Base-by-base conservation (phyloP, 2,113 vertebrate genomes). In the Takifugu bimaculatus region DNA sequence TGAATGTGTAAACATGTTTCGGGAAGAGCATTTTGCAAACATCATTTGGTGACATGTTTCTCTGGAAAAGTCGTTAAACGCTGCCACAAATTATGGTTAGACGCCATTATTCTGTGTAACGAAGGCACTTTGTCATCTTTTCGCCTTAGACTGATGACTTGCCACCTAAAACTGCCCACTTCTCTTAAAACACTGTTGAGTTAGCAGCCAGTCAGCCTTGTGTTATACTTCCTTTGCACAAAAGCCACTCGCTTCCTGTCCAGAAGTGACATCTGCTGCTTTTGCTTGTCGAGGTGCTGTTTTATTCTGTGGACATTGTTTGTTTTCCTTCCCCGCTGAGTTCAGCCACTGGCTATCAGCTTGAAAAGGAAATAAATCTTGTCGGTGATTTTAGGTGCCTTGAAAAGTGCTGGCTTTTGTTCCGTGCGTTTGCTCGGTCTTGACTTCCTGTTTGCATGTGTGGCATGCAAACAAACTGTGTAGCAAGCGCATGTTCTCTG, bases 231-330 rank as follows among this genome's bases (percentile, higher is more conserved):
- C 72, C 70, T 74, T 57, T 80, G 75, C 50, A 75, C 70, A 84
- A 77, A 83, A 74, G 65, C 70, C 57, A 26, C 53, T 68, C 53
- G 70, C 79, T 86, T 90, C 87, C 84, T 82, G 68, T 86, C 77
- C 66, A 67, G 63, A 73, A 73, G 68, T 67, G 35, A 70, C 82
- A 78, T 86, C 78, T 84, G 75, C 74, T 78, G 70, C 78, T 79
- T 82, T 85, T 85, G 72, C 77, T 63, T 56, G 0, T 1, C 39
- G 65, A 55, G 62, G 51, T 60, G 15, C 28, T 6, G 58, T 71
- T 60, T 71, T 55, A 26, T 45, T 73, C 52, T 56, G 60, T 45
- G 12, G 54, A 25, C 13, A 45, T 52, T 80, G 75, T 82, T 88
- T 81, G 25, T 78, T 79, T 77, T 66, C 27, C 53, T 50, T 57